Evolutionary conservation across 1,140 invertebrate species (phyloP).

Genomic region (Branchinecta lindahli): DNA sequence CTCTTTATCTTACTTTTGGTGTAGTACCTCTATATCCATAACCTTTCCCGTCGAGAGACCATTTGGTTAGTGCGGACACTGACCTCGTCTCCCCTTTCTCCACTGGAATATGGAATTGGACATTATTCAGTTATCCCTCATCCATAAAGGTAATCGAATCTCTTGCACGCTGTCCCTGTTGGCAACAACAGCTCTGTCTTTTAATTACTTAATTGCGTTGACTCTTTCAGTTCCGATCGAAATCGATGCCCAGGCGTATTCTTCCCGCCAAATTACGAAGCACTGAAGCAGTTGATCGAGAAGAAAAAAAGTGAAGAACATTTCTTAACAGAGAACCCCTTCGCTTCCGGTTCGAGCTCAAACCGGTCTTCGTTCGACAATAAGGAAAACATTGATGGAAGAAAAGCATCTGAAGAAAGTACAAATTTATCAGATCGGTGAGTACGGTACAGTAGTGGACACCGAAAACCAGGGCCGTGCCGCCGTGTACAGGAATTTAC

Average conservation of each 20-base stretch:
- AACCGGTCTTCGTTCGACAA: constrained; percentile 3
- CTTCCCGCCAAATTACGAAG: neutral
- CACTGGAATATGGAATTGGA: too few relatives aligned
- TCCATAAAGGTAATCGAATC: too few relatives aligned
- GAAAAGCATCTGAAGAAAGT: neutral
- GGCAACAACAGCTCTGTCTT: too few relatives aligned
- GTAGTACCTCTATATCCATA: too few relatives aligned
- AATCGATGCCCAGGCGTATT: neutral
- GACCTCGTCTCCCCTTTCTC: too few relatives aligned
- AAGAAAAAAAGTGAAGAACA: neutral
- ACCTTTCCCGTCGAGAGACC: too few relatives aligned
- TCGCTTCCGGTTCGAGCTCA: neutral
- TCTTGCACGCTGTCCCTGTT: too few relatives aligned
- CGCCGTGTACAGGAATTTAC: too few relatives aligned
- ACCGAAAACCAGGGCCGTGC: too few relatives aligned
- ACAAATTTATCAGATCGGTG: neutral
- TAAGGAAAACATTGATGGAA: neutral
- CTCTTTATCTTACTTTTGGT: too few relatives aligned
- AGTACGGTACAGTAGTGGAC: neutral
- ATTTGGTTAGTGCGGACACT: too few relatives aligned
- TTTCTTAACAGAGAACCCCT: neutral
- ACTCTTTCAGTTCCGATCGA: neutral
- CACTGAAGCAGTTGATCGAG: neutral
- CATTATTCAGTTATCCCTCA: too few relatives aligned
- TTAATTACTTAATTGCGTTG: neutral